Evolutionary conservation across 2,888 invertebrate species (phyloP).

Genomic region (Geotrupes spiniger): DNA sequence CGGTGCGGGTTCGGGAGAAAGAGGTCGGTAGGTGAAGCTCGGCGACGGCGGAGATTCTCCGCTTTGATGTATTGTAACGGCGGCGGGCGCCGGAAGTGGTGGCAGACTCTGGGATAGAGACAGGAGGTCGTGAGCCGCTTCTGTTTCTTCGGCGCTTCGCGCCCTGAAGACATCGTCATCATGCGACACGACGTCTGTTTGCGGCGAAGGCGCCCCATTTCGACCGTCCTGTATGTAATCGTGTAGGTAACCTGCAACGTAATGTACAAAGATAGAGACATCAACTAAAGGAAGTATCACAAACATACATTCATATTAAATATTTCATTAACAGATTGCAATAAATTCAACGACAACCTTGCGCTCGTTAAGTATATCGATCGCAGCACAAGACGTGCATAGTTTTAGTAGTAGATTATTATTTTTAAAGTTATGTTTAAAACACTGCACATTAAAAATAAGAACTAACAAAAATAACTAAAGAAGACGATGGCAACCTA

Average conservation of each 20-base stretch:
- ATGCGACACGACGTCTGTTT: conserved; percentile 24
- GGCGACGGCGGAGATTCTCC: conserved; percentile 43
- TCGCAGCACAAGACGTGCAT: too few species aligned
- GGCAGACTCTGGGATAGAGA: conserved; percentile 76
- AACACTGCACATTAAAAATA: too few species aligned
- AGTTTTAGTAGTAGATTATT: too few species aligned
- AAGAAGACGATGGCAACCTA: too few species aligned
- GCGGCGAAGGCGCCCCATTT: conserved; percentile 23
- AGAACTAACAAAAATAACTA: too few species aligned
- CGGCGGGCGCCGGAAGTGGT: conserved; percentile 68
- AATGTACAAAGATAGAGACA: too few species aligned
- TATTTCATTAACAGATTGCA: too few species aligned
- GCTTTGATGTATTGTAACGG: conserved; percentile 61
- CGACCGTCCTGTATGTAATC: conserved; percentile 39
- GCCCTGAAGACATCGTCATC: conserved; percentile 37
- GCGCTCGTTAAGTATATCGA: too few species aligned
- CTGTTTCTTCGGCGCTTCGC: conserved; percentile 78
- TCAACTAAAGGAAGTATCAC: too few species aligned
- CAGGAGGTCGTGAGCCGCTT: conserved; percentile 80
- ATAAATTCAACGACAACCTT: too few species aligned
- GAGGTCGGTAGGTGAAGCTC: conserved; percentile 38
- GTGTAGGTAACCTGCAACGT: conserved; percentile 39
- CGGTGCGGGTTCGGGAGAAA: conserved; percentile 35
- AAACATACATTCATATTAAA: too few species aligned
- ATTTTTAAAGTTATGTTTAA: too few species aligned